Evolutionary conservation across 2,113 vertebrate species (phyloP).

Genomic region (Strix aluco): DNA sequence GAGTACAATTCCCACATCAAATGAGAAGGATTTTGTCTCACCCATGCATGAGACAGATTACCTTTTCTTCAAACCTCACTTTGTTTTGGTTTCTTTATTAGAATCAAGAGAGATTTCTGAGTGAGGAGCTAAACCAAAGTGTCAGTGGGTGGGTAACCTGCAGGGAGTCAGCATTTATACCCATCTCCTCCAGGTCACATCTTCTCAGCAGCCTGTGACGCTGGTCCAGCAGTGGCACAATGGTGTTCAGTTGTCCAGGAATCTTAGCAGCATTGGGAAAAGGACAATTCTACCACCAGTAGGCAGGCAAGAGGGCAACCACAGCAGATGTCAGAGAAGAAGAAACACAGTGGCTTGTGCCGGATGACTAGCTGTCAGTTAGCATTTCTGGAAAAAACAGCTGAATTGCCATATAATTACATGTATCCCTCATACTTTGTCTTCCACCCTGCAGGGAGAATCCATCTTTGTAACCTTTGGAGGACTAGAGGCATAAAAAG

Average conservation of each 20-base stretch:
- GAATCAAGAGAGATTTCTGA: not conserved
- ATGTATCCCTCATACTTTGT: fast-evolving
- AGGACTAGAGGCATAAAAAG: not conserved
- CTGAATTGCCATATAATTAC: fast-evolving
- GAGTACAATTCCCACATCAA: not conserved
- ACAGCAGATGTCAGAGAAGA: not conserved
- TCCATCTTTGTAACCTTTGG: not conserved
- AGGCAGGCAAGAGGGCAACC: constrained; percentile 20
- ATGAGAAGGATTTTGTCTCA: not conserved
- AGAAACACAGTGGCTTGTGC: not conserved
- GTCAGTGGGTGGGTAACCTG: not conserved
- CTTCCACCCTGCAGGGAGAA: not conserved
- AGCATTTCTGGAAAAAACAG: not conserved
- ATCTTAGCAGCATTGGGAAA: not conserved
- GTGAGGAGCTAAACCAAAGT: not conserved
- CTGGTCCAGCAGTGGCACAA: not conserved
- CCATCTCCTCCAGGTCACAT: not conserved
- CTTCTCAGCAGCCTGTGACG: not conserved
- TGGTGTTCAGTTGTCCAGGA: not conserved
- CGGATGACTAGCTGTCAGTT: not conserved
- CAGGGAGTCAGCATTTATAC: not conserved
- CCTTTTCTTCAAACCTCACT: not conserved
- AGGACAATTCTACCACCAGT: fast-evolving
- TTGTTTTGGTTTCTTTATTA: not conserved
- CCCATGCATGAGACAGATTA: not conserved